phyloP scores from a whole-genome alignment of 2,113 vertebrate species.

The Etia nguti region DNA sequence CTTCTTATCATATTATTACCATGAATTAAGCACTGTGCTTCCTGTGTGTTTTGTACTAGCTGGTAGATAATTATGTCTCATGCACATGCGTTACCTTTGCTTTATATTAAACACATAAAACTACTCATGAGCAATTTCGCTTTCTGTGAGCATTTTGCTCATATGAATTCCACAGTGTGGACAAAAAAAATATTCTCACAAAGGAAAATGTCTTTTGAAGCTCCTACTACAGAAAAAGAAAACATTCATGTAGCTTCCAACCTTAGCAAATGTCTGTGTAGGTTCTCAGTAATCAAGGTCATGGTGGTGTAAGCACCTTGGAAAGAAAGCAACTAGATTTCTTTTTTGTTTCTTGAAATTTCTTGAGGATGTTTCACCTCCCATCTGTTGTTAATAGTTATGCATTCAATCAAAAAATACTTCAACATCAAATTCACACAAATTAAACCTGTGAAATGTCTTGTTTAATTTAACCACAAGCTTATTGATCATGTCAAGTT shows the following conservation, averaged over 20 bases:
- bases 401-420: neutral
- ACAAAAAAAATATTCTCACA: neutral
- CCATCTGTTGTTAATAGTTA: neutral
- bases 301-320: neutral
- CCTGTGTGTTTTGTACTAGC: neutral
- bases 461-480: fast-evolving
- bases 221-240: neutral
- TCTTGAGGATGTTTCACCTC: neutral
- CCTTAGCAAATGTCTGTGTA: neutral
- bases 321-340: neutral
- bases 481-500: neutral
- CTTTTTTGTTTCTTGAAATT: neutral
- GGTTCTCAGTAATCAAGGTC: neutral
- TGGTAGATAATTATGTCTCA: neutral
- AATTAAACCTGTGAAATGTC: neutral
- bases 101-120: neutral
- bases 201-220: neutral
- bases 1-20: neutral
- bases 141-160: neutral
- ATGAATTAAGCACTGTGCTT: neutral
- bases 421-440: neutral
- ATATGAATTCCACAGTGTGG: neutral
- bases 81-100: neutral
- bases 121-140: neutral
- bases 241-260: neutral